phyloP scores from a whole-genome alignment of 2,113 vertebrate species.

The Vidua chalybeata region DNA sequence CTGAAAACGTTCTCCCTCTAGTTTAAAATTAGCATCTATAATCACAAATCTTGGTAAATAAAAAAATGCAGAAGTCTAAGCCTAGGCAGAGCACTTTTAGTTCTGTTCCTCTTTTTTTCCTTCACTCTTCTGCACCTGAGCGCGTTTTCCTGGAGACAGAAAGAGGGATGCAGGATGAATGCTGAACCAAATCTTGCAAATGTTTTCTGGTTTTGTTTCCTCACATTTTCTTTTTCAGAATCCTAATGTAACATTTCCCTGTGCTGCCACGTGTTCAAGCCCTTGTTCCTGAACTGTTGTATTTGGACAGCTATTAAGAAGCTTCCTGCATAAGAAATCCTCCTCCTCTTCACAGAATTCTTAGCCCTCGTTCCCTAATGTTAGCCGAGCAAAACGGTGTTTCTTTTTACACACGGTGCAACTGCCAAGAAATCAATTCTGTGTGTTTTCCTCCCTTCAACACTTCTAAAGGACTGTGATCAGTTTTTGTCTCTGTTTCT shows the following conservation, averaged over 20 bases:
- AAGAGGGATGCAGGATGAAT: slow-evolving; percentile 14
- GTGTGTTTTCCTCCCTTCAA: slow-evolving; percentile 38
- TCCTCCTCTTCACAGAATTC: neutral
- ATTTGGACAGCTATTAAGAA: slow-evolving; percentile 48
- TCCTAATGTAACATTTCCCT: slow-evolving; percentile 28
- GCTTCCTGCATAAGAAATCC: slow-evolving; percentile 14
- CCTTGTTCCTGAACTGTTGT: neutral
- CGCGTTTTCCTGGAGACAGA: neutral
- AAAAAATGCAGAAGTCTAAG: slow-evolving; percentile 8
- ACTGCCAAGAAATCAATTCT: slow-evolving; percentile 32
- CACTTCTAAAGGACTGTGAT: slow-evolving; percentile 32
- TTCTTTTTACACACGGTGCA: slow-evolving; percentile 24
- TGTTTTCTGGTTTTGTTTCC: slow-evolving; percentile 42
- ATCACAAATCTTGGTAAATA: slow-evolving; percentile 5
- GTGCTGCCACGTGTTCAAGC: neutral
- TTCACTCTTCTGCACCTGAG: neutral
- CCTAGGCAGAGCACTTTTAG: neutral
- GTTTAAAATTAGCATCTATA: slow-evolving; percentile 32
- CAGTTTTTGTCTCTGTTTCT: slow-evolving; percentile 16
- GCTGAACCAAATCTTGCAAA: slow-evolving; percentile 2
- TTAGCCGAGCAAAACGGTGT: neutral
- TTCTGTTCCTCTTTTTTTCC: neutral
- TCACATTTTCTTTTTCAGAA: slow-evolving; percentile 31
- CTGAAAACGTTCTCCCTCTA: slow-evolving; percentile 32
- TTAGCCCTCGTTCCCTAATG: neutral